Evolutionary conservation across 2,797 vertebrate species (phyloP).

Genomic region (Mus minutoides): DNA sequence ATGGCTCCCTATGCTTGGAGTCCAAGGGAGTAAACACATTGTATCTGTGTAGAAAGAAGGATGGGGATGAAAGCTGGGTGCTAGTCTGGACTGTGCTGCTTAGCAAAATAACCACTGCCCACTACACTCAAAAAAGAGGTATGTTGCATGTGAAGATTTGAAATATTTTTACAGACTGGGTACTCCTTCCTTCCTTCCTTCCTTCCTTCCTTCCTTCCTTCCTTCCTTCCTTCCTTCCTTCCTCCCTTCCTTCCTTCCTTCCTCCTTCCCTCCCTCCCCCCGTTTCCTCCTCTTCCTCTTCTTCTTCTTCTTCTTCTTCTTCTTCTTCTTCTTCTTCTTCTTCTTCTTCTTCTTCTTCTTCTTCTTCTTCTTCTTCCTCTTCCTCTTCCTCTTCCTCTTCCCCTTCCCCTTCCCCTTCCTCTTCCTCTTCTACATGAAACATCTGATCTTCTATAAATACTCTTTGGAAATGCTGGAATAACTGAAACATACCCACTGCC

Average conservation of each 20-base stretch:
- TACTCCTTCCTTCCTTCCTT: background rate
- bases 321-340: too few species aligned
- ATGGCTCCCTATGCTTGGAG: background rate
- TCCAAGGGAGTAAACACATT: background rate
- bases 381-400: too few species aligned
- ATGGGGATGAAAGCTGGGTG: background rate
- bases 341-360: too few species aligned
- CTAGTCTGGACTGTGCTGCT: background rate
- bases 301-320: rapidly evolving
- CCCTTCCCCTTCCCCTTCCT: rapidly evolving
- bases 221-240: too few species aligned
- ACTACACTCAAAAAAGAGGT: background rate
- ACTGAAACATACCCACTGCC: background rate
- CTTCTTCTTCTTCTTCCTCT: too few species aligned
- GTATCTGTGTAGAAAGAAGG: background rate
- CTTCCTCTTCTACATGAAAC: background rate
- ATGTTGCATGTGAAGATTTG: background rate
- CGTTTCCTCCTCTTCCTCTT: rapidly evolving
- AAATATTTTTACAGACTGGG: background rate
- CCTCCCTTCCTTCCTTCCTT: too few species aligned
- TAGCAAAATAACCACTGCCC: background rate
- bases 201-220: too few species aligned
- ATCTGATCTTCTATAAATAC: background rate
- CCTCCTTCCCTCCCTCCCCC: too few species aligned
- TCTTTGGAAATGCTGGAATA: background rate